A percentile compares a stretch with the other conserved stretches of the same genome.
These are phyloP conservation scores for Probosciger aterrimus DNA, from an alignment of 2,113 vertebrate genomes.

Conservation along the genomic window DNA sequence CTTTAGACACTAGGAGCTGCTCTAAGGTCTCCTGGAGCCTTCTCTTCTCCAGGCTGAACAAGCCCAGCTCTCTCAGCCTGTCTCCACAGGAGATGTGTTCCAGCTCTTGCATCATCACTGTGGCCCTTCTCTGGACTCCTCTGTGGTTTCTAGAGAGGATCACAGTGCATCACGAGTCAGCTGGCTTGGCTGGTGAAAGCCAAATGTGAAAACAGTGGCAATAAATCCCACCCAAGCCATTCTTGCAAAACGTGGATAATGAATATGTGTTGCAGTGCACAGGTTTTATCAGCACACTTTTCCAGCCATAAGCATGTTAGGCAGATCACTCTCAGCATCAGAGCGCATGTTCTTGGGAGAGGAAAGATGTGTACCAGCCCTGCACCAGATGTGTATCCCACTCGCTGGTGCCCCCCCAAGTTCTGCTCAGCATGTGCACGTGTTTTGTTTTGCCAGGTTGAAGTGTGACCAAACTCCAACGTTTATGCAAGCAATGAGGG, in stretches of 20 bases:
- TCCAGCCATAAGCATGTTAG: accelerated
- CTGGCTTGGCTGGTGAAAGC: not conserved
- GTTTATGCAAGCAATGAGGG: not conserved
- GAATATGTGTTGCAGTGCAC: not conserved
- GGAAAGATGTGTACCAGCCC: not conserved
- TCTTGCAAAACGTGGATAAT: not conserved
- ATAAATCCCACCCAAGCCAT: not conserved
- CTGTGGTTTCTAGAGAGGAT: not conserved
- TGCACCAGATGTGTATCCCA: accelerated
- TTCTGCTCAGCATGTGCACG: accelerated
- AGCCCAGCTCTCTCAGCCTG: not conserved
- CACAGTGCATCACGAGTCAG: accelerated
- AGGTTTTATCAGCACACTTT: not conserved
- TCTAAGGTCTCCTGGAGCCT: not conserved
- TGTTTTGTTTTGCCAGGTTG: not conserved
- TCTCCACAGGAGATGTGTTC: not conserved
- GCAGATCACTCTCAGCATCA: not conserved
- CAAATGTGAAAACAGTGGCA: not conserved
- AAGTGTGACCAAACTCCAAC: not conserved
- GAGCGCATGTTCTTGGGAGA: not conserved
- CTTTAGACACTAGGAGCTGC: not conserved
- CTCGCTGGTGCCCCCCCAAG: not conserved
- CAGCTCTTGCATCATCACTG: not conserved
- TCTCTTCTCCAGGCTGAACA: not conserved
- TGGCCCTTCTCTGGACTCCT: not conserved